These are phyloP conservation scores for Drosophila asahinai DNA, from an alignment of 1,140 invertebrate species.

Conservation along the genomic window DNA sequence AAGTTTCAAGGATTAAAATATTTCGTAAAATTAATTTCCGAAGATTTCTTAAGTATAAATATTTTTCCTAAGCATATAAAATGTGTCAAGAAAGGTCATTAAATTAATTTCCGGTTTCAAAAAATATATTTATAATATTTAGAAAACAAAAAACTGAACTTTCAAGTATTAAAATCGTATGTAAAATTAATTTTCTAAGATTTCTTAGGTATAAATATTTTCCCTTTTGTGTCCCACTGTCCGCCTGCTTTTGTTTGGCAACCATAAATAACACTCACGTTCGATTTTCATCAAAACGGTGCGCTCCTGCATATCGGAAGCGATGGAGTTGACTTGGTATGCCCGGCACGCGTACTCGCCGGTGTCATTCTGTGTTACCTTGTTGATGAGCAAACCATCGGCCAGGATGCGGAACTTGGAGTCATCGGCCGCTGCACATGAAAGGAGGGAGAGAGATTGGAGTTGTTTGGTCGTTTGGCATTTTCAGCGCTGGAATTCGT, in stretches of 20 bases:
- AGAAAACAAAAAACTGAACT: no score
- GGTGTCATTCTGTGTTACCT: conserved; percentile 86
- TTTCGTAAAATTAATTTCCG: no score
- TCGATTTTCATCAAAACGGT: conserved; percentile 86
- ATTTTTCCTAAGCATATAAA: no score
- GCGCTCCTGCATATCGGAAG: conserved; percentile 85
- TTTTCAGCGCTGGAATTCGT: conserved; percentile 31
- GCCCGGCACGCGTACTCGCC: conserved; percentile 87
- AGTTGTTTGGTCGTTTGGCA: not conserved
- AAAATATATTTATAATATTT: no score
- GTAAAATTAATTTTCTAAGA: no score
- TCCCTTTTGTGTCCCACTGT: conserved; percentile 31
- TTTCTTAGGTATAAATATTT: no score
- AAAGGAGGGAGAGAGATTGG: not conserved
- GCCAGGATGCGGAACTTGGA: conserved; percentile 84
- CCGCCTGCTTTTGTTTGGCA: conserved; percentile 31
- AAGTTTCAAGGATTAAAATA: no score
- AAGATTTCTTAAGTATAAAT: no score
- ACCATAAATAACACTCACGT: conserved; percentile 86
- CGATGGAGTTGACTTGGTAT: conserved; percentile 85
- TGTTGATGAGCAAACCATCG: conserved; percentile 86
- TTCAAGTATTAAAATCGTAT: no score
- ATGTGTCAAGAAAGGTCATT: no score
- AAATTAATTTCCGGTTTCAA: no score
- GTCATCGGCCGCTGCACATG: conserved; percentile 61